Percentiles rank a stretch among this genome's conserved stretches.
phyloP scores from a whole-genome alignment of 2,113 vertebrate species.

The Noturus placidus region DNA sequence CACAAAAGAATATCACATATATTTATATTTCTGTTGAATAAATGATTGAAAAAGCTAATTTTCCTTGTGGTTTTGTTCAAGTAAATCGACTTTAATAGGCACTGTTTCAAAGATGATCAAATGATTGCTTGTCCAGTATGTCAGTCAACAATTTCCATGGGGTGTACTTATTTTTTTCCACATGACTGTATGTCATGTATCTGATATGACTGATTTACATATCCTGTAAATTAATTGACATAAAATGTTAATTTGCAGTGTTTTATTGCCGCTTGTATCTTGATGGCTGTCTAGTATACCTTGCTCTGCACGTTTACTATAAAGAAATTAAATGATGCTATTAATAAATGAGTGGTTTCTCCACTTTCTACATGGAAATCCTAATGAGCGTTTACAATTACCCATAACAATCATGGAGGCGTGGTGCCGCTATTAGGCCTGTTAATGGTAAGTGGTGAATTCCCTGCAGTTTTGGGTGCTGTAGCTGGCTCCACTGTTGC shows the following conservation, averaged over 20 bases:
- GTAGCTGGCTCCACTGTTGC: constrained; percentile 46
- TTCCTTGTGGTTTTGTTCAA: too few relatives aligned
- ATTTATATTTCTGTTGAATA: too few relatives aligned
- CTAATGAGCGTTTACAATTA: constrained; percentile 54
- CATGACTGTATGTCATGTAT: background rate
- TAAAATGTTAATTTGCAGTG: background rate
- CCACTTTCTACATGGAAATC: constrained; percentile 46
- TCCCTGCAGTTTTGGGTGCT: constrained; percentile 56
- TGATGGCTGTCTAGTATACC: background rate
- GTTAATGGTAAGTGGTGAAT: constrained; percentile 55
- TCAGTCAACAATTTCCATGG: too few relatives aligned
- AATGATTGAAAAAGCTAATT: too few relatives aligned
- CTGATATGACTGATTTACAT: too few relatives aligned
- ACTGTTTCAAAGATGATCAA: too few relatives aligned
- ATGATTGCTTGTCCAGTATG: too few relatives aligned
- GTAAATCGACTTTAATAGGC: too few relatives aligned
- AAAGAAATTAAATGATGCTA: constrained; percentile 32
- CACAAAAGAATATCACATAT: too few relatives aligned
- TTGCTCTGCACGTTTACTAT: constrained; percentile 22
- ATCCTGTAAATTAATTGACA: background rate
- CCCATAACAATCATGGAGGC: constrained; percentile 53
- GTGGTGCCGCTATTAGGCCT: constrained; percentile 54
- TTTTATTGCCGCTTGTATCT: background rate
- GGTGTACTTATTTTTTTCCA: too few relatives aligned
- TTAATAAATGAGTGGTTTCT: constrained; percentile 49